A percentile compares a stretch with the other conserved stretches of the same genome.
Conservation (phyloP, 2,797 vertebrate genomes). For the Ciconia nigra region DNA sequence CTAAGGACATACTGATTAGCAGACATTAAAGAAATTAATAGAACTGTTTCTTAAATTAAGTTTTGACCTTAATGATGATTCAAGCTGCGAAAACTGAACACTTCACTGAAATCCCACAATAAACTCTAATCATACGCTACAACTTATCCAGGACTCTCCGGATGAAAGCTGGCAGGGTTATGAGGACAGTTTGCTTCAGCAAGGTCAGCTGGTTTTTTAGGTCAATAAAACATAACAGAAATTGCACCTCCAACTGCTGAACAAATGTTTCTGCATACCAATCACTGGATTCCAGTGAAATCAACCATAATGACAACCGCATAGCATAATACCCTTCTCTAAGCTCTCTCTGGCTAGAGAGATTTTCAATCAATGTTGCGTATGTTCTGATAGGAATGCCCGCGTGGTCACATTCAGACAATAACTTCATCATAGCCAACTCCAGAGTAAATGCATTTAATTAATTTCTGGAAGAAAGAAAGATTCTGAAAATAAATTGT, state of each 20-base stretch:
- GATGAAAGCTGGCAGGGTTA: conserved; percentile 35
- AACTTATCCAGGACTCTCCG: not conserved
- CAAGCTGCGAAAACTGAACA: conserved; percentile 40
- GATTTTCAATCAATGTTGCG: not conserved
- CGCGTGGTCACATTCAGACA: not conserved
- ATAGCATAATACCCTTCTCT: not conserved
- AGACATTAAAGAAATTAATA: not conserved
- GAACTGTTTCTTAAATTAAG: not conserved
- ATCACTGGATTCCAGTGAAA: conserved; percentile 37
- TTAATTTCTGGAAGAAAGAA: conserved; percentile 56
- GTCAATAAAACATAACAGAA: conserved; percentile 58
- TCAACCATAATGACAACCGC: conserved; percentile 1
- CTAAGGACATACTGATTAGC: not conserved
- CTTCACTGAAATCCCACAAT: conserved; percentile 37
- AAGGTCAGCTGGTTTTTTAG: conserved; percentile 38
- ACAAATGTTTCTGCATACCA: conserved; percentile 38
- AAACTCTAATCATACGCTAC: conserved; percentile 22
- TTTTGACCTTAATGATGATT: not conserved
- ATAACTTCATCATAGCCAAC: conserved; percentile 18
- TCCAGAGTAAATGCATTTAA: conserved; percentile 72
- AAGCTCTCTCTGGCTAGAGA: not conserved
- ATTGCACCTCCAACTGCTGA: conserved; percentile 28
- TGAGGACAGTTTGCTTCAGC: conserved; percentile 34
- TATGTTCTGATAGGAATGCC: not conserved
- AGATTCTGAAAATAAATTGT: not conserved